Evolutionary conservation across 2,113 vertebrate genomes (phyloP).

Genomic region (Casuarius casuarius): DNA sequence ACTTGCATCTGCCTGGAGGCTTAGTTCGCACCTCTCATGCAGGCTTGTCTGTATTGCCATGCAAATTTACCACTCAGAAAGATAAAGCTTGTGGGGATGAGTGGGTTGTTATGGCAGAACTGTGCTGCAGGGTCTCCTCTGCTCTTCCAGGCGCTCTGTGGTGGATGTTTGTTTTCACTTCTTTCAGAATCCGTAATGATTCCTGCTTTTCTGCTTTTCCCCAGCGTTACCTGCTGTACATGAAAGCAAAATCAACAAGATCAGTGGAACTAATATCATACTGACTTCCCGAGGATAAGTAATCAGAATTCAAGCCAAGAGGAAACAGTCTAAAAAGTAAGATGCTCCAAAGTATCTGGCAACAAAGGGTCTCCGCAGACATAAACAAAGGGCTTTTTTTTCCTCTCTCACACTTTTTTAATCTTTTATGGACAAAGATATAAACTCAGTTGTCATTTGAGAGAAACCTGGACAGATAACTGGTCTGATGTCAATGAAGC

Average conservation of each 20-base stretch:
- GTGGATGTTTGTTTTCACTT: conserved; percentile 59
- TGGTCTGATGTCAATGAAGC: neutral
- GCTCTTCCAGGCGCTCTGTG: conserved; percentile 30
- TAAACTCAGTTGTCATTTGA: neutral
- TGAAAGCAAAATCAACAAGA: conserved; percentile 64
- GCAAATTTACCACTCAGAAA: conserved; percentile 33
- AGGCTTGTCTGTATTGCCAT: neutral
- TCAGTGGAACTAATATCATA: conserved; percentile 38
- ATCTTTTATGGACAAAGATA: neutral
- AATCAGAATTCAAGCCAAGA: conserved; percentile 45
- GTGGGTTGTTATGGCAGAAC: neutral
- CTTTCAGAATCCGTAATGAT: conserved; percentile 60
- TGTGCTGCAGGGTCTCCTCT: conserved; percentile 41
- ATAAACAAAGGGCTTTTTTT: neutral
- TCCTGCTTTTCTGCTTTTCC: conserved; percentile 48
- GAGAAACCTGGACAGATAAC: neutral
- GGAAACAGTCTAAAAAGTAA: conserved; percentile 10
- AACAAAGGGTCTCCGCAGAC: neutral
- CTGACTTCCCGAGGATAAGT: conserved; percentile 38
- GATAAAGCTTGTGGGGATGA: conserved; percentile 33
- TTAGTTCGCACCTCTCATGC: neutral
- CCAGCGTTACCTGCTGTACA: neutral
- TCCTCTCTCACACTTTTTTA: neutral
- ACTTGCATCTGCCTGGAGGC: conserved; percentile 1
- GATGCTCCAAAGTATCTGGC: conserved; percentile 28